A percentile compares a stretch with the other conserved stretches of the same genome.
phyloP scores from a whole-genome alignment of 2,888 invertebrate species.

The Invenusta paracnida region DNA sequence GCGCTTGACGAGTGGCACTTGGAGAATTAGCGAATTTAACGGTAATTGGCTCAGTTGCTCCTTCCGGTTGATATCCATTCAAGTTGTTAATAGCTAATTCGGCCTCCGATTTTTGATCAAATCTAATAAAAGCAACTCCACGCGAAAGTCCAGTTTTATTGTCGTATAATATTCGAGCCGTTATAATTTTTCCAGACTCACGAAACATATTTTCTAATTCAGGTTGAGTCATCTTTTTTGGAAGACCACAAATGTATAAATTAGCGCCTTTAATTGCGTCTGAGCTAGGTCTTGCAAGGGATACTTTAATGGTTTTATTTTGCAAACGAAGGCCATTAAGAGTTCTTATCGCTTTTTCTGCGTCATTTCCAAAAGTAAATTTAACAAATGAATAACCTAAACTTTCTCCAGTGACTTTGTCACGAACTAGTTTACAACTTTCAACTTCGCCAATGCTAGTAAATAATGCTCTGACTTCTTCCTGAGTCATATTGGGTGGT shows the following conservation, averaged over 20 bases:
- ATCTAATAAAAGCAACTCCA: constrained; percentile 86
- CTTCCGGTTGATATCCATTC: constrained; percentile 9
- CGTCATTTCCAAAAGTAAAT: constrained; percentile 87
- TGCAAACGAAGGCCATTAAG: constrained; percentile 94
- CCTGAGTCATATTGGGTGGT: constrained; percentile 99
- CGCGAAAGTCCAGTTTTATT: constrained; percentile 69
- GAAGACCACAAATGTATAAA: constrained; percentile 61
- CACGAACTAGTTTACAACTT: constrained; percentile 95
- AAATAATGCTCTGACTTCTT: constrained; percentile 94
- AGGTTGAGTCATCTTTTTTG: constrained; percentile 60
- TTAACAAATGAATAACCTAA: constrained; percentile 36
- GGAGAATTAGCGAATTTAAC: constrained; percentile 41
- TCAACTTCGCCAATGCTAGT: constrained; percentile 97
- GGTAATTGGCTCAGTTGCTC: constrained; percentile 33
- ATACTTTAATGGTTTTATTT: constrained; percentile 87
- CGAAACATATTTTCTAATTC: constrained; percentile 61
- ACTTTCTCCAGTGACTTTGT: constrained; percentile 80
- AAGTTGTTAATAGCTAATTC: constrained; percentile 71
- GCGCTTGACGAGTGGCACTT: constrained; percentile 45
- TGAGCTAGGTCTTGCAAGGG: constrained; percentile 61
- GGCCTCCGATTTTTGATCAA: constrained; percentile 81
- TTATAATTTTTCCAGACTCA: constrained; percentile 60
- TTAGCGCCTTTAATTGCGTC: constrained; percentile 62
- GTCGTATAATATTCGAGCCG: constrained; percentile 62
- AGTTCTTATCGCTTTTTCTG: constrained; percentile 94